A percentile compares a stretch with the other conserved stretches of the same genome.
Evolutionary conservation across 2,113 vertebrate species (phyloP).

Genomic region (Glareola pratincola): DNA sequence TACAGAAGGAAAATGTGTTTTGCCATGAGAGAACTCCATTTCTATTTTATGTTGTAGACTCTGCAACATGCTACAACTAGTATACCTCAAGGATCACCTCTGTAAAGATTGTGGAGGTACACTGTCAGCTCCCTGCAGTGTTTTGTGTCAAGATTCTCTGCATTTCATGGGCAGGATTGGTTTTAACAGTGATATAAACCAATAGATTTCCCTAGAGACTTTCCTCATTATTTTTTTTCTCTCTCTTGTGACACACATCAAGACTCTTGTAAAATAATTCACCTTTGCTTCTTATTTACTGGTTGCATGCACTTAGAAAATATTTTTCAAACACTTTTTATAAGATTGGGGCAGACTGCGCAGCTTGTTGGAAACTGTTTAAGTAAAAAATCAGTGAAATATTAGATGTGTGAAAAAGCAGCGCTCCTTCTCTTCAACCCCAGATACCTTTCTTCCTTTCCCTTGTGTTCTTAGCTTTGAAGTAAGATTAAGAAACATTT

Average conservation of each 20-base stretch:
- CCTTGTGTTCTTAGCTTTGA: not conserved
- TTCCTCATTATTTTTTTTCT: not conserved
- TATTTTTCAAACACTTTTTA: not conserved
- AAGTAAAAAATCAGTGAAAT: not conserved
- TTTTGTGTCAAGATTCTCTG: not conserved
- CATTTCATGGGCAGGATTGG: not conserved
- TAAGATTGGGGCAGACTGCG: not conserved
- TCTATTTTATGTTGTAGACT: not conserved
- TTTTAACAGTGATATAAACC: not conserved
- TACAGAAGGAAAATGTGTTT: not conserved
- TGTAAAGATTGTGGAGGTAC: not conserved
- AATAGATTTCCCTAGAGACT: not conserved
- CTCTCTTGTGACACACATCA: not conserved
- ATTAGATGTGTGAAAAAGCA: not conserved
- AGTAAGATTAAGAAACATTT: not conserved
- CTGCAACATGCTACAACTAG: not conserved
- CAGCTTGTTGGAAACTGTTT: not conserved
- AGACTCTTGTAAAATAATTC: not conserved
- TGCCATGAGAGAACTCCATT: not conserved
- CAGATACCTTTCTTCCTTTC: not conserved
- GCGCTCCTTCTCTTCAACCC: not conserved
- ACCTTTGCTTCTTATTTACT: not conserved
- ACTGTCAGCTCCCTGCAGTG: not conserved
- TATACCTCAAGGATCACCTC: not conserved
- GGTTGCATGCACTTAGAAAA: not conserved